These are phyloP conservation scores for Cryptosula pallasiana DNA, from an alignment of 2,888 invertebrate species.

Conservation along the genomic window DNA sequence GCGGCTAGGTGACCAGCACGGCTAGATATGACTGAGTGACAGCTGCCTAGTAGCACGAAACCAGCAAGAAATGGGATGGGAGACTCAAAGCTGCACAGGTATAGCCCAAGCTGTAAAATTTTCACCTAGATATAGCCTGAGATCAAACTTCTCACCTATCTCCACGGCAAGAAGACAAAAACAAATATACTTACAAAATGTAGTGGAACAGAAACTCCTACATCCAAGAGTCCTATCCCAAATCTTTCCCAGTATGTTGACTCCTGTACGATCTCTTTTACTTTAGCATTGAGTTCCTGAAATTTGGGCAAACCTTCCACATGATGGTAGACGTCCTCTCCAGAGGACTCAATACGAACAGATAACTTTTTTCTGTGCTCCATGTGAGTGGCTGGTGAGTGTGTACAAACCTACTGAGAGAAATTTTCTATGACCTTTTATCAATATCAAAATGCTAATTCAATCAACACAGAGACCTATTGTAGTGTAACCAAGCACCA, in stretches of 20 bases:
- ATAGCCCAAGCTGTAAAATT: no score
- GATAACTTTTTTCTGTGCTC: not conserved
- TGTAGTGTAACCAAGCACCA: no score
- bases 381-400: no score
- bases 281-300: conserved; percentile 34
- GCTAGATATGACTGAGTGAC: conserved; percentile 34
- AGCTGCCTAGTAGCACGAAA: conserved; percentile 36
- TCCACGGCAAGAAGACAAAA: no score
- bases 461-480: no score
- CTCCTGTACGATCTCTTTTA: conserved; percentile 32
- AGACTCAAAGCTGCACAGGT: not conserved
- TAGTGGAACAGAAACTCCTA: conserved; percentile 29
- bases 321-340: conserved; percentile 33
- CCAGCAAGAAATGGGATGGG: conserved; percentile 30
- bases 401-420: no score
- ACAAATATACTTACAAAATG: conserved; percentile 28
- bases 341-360: not conserved
- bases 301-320: conserved; percentile 39
- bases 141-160: no score
- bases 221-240: conserved; percentile 40
- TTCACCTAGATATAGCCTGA: no score
- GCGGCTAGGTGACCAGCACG: conserved; percentile 41
- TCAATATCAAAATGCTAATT: no score
- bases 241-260: conserved; percentile 43
- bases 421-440: no score